Evolutionary conservation across 2,113 vertebrate genomes (phyloP).

Genomic region (Piaya cayana): DNA sequence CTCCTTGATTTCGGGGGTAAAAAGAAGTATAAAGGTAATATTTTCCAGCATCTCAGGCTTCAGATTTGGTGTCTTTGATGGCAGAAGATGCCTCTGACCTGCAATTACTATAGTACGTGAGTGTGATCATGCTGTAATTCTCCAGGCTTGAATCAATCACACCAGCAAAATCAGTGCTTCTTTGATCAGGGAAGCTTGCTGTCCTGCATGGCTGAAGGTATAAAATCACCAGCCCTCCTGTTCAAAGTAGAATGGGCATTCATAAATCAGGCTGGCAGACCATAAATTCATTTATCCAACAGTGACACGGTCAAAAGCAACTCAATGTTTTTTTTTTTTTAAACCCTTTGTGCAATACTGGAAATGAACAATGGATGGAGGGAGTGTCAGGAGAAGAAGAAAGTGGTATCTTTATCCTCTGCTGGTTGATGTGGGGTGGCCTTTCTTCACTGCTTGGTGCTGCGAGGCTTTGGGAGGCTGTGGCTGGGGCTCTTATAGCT

Average conservation of each 20-base stretch:
- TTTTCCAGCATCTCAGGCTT: background rate
- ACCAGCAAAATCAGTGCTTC: background rate
- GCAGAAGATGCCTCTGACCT: background rate
- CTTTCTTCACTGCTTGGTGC: background rate
- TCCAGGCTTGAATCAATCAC: slow-evolving; percentile 50
- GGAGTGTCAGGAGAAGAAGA: background rate
- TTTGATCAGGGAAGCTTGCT: slow-evolving; percentile 45
- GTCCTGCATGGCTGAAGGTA: slow-evolving; percentile 53
- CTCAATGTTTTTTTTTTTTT: slow-evolving; percentile 24
- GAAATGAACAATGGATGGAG: background rate
- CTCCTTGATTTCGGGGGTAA: background rate
- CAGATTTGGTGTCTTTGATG: background rate
- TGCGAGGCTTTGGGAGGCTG: background rate
- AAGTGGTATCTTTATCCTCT: background rate
- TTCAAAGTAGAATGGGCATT: background rate
- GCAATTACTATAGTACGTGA: background rate
- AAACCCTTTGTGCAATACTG: slow-evolving; percentile 5
- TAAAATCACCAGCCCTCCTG: slow-evolving; percentile 37
- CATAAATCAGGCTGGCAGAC: slow-evolving; percentile 67
- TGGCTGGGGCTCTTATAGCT: background rate
- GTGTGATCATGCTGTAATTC: background rate
- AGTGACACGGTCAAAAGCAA: slow-evolving; percentile 34
- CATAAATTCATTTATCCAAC: slow-evolving; percentile 62
- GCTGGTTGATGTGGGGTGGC: background rate
- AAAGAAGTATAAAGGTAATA: background rate